phyloP scores from a whole-genome alignment of 2,113 vertebrate genomes.

The Sapajus apella region DNA sequence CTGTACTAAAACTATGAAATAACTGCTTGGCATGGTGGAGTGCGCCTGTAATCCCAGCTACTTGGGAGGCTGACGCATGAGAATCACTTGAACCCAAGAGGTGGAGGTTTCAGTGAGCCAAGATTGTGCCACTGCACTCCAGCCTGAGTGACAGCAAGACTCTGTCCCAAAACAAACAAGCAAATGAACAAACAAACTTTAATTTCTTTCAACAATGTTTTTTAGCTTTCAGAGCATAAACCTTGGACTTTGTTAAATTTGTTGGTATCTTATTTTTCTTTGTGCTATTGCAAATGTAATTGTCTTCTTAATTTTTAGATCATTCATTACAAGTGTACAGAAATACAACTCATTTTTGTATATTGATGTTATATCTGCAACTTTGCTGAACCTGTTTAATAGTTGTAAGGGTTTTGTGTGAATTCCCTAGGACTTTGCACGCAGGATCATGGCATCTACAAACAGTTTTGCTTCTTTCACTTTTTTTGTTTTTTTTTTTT shows the following conservation, averaged over 20 bases:
- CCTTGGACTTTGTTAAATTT: neutral
- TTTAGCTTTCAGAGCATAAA: neutral
- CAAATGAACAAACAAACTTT: no score
- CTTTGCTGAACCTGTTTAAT: neutral
- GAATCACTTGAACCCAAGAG: no score
- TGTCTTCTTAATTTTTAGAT: neutral
- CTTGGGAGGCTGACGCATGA: no score
- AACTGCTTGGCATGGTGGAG: no score
- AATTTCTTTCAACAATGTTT: neutral
- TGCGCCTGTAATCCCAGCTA: no score
- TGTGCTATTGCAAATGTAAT: neutral
- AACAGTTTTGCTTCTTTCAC: neutral
- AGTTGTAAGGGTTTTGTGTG: neutral
- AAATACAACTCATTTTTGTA: neutral
- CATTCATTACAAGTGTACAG: neutral
- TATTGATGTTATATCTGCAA: neutral
- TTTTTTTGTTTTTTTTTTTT: no score
- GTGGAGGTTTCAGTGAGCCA: no score
- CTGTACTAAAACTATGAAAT: no score
- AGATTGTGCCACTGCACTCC: no score
- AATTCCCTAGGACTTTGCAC: neutral
- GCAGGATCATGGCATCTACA: neutral
- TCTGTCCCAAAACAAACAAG: no score
- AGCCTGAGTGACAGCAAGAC: no score
- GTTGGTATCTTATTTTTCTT: neutral